Evolutionary conservation across 2,797 vertebrate species (phyloP).

Genomic region (Liparis tanakae): DNA sequence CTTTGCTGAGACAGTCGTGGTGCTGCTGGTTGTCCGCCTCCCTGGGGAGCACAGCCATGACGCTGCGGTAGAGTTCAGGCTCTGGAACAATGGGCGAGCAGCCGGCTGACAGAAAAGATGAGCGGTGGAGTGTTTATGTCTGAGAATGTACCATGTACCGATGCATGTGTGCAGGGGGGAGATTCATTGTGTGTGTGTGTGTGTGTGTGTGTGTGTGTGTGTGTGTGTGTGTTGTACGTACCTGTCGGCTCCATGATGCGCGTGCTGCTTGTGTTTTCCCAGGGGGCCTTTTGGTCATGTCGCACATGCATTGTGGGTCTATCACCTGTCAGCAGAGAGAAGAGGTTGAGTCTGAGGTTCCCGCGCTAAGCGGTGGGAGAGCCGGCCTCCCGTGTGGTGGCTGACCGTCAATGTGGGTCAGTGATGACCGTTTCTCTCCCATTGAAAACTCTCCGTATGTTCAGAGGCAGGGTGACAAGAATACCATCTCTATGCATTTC

Average conservation of each 20-base stretch:
- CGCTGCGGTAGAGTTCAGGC: constrained; percentile 88
- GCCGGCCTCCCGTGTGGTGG: fast-evolving
- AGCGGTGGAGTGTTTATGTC: neutral
- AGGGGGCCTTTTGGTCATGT: constrained; percentile 57
- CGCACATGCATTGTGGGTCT: constrained; percentile 55
- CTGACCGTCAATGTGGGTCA: neutral
- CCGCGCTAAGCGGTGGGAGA: neutral
- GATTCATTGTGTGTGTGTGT: neutral
- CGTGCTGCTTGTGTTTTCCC: constrained; percentile 53
- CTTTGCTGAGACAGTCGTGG: constrained; percentile 81
- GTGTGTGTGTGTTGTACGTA: constrained; percentile 29
- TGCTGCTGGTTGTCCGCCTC: constrained; percentile 81
- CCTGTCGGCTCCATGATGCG: constrained; percentile 74
- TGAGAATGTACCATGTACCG: neutral
- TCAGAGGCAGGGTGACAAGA: neutral
- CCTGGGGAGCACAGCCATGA: constrained; percentile 86
- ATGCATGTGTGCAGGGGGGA: neutral
- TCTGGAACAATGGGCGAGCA: constrained; percentile 78
- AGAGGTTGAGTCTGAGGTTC: constrained; percentile 9
- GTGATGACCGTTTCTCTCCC: neutral
- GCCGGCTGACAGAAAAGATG: constrained; percentile 43
- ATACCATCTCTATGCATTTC: neutral
- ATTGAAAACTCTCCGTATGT: constrained; percentile 3
- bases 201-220: neutral
- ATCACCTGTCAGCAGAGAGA: constrained; percentile 44